These are phyloP conservation scores for Bombus pyrosoma DNA, from an alignment of 1,140 invertebrate genomes.

Conservation along the genomic window DNA sequence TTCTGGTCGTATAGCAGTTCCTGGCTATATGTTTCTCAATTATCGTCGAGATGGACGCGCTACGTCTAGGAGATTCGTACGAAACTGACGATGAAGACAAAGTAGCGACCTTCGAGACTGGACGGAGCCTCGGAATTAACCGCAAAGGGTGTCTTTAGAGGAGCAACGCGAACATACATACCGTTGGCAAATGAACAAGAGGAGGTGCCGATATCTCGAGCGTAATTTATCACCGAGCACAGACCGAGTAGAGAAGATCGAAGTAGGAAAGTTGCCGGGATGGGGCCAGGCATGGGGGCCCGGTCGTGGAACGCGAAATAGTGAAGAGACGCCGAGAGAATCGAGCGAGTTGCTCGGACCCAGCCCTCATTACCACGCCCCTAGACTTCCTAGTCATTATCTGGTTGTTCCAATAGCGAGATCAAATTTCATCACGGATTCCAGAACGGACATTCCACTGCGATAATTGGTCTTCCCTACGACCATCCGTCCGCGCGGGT, in stretches of 20 bases:
- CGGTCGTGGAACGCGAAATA: constrained; percentile 61
- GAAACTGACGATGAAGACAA: constrained; percentile 52
- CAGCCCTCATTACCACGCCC: constrained; percentile 78
- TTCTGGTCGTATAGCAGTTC: no score
- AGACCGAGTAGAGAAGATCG: constrained; percentile 28
- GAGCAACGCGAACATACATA: constrained; percentile 60
- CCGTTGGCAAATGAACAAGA: constrained; percentile 72
- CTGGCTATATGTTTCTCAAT: not conserved
- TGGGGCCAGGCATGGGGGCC: constrained; percentile 51
- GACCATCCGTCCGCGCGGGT: not conserved
- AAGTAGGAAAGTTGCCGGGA: constrained; percentile 59
- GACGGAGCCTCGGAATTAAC: not conserved
- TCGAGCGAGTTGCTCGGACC: constrained; percentile 52
- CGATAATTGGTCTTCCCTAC: constrained; percentile 51
- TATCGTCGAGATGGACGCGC: not conserved
- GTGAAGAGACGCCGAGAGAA: constrained; percentile 58
- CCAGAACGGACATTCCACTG: constrained; percentile 84
- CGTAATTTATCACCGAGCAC: constrained; percentile 78
- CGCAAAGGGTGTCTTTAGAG: constrained; percentile 69
- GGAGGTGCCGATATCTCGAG: constrained; percentile 78
- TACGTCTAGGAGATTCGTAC: not conserved
- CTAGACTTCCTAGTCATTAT: constrained; percentile 79
- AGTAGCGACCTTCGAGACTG: constrained; percentile 44
- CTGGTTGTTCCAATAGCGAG: constrained; percentile 73
- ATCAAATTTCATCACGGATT: constrained; percentile 70